A percentile compares a stretch with the other conserved stretches of the same genome.
These are phyloP conservation scores for Pseudopipra pipra DNA, from an alignment of 2,113 vertebrate genomes.

Conservation along the genomic window DNA sequence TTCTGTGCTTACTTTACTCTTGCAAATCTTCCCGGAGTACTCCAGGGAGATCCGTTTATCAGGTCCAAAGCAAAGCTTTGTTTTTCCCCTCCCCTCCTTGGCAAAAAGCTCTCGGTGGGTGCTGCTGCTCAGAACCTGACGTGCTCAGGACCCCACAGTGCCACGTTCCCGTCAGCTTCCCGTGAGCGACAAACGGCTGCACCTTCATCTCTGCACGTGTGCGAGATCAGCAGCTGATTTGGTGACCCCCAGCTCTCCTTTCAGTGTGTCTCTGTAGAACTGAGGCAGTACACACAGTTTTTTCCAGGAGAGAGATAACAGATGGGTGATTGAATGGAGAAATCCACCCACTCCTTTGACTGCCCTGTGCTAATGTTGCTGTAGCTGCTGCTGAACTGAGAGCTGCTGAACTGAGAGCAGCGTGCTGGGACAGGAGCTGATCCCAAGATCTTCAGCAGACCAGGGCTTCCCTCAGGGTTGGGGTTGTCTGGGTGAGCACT, in stretches of 20 bases:
- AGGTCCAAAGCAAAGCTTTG: slow-evolving; percentile 4
- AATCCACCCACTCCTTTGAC: neutral
- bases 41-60: neutral
- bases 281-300: neutral
- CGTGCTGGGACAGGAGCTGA: neutral
- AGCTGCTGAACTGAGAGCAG: neutral
- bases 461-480: neutral
- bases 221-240: neutral
- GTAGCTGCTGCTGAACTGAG: neutral
- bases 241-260: neutral
- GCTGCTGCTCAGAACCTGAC: neutral
- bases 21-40: neutral
- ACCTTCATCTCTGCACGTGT: neutral
- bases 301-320: neutral
- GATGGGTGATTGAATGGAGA: neutral
- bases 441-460: neutral
- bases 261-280: neutral
- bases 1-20: neutral
- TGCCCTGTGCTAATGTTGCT: neutral
- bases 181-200: neutral
- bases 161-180: neutral
- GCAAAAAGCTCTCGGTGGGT: neutral
- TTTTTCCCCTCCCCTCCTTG: neutral
- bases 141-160: neutral
- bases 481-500: no score